These are phyloP conservation scores for Cacatua alba DNA, from an alignment of 2,113 vertebrate species.

Conservation along the genomic window DNA sequence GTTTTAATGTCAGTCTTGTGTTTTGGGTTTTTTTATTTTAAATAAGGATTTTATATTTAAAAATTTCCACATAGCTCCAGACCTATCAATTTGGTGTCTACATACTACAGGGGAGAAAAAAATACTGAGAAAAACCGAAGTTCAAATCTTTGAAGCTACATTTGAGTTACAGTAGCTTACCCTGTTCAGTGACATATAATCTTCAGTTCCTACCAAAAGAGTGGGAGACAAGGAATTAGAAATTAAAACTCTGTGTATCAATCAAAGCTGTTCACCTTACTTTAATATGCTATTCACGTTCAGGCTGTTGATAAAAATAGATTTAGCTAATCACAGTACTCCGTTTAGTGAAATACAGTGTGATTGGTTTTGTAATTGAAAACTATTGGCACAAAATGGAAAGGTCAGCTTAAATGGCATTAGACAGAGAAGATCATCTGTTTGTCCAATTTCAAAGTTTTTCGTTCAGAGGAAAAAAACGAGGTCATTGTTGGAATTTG, in stretches of 20 bases:
- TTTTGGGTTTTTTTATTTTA: neutral
- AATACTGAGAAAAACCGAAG: neutral
- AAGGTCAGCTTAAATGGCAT: constrained; percentile 38
- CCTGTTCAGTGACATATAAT: neutral
- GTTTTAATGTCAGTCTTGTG: neutral
- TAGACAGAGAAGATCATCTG: neutral
- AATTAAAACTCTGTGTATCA: constrained; percentile 27
- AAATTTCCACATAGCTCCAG: neutral
- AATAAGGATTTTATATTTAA: neutral
- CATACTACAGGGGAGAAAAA: neutral
- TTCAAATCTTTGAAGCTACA: neutral
- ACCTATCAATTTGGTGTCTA: neutral
- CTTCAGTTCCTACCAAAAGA: constrained; percentile 22
- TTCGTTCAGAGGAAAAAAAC: neutral
- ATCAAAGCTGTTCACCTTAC: constrained; percentile 29
- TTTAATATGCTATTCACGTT: constrained; percentile 45
- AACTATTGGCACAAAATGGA: constrained; percentile 38
- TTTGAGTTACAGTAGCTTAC: constrained; percentile 23
- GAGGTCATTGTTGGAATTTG: neutral
- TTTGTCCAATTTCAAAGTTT: constrained; percentile 18
- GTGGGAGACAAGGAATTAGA: neutral
- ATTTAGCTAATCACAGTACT: constrained; percentile 50
- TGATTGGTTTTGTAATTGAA: constrained; percentile 55
- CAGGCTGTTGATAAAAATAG: constrained; percentile 59
- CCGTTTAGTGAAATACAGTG: constrained; percentile 29